phyloP scores from a whole-genome alignment of 2,113 vertebrate species.

The Todiramphus chloris region DNA sequence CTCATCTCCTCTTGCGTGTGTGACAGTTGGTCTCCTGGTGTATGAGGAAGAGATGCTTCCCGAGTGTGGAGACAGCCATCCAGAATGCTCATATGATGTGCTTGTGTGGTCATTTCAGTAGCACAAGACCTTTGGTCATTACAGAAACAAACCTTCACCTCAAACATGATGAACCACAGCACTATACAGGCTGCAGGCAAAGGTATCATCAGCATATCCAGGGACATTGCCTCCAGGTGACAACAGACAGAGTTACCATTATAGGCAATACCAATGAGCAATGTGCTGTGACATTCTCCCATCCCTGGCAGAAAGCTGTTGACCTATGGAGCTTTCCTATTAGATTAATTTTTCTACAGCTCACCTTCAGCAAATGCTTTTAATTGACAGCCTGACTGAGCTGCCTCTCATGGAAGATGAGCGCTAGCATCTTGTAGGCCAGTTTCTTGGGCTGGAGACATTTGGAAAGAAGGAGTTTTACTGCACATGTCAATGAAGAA shows the following conservation, averaged over 20 bases:
- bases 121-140: not conserved
- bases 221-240: conserved; percentile 7
- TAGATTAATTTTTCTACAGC: conserved; percentile 17
- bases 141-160: not conserved
- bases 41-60: not conserved
- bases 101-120: not conserved
- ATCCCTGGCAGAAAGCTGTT: not conserved
- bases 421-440: not conserved
- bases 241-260: not conserved
- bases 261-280: not conserved
- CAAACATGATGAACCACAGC: not conserved
- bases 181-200: not conserved
- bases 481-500: not conserved
- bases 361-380: not conserved
- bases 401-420: not conserved
- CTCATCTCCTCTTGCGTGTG: not conserved
- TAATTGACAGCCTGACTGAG: conserved; percentile 26
- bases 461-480: not conserved
- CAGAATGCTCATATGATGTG: not conserved
- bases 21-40: not conserved
- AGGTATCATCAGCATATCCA: not conserved
- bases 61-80: not conserved
- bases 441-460: not conserved
- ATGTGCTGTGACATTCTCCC: not conserved
- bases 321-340: conserved; percentile 41